phyloP scores from a whole-genome alignment of 2,113 vertebrate genomes.

The Tiliqua scincoides region DNA sequence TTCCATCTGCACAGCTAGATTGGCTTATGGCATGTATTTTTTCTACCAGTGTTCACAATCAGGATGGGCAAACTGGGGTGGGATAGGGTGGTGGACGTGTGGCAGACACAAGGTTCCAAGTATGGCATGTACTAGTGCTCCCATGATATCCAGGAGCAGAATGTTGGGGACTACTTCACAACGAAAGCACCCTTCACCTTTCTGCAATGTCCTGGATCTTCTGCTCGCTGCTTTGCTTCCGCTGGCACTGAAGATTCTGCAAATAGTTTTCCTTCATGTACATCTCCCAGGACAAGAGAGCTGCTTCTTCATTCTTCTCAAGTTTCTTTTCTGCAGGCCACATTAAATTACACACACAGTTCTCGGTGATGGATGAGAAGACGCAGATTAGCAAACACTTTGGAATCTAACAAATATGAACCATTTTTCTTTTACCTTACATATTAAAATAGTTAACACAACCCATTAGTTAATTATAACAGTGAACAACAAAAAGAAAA shows the following conservation, averaged over 20 bases:
- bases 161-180: background rate
- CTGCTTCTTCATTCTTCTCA: conserved; percentile 82
- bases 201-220: conserved; percentile 83
- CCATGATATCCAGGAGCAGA: background rate
- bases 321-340: conserved; percentile 79
- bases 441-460: background rate
- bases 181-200: conserved; percentile 73
- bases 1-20: background rate
- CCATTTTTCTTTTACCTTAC: too few species aligned
- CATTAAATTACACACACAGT: background rate
- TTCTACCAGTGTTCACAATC: background rate
- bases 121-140: background rate
- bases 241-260: conserved; percentile 75
- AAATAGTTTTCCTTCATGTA: conserved; percentile 92
- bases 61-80: background rate
- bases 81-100: too few species aligned
- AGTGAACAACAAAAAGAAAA: too few species aligned
- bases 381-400: background rate
- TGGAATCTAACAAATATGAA: background rate
- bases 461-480: background rate
- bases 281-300: conserved; percentile 90
- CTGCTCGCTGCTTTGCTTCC: conserved; percentile 80
- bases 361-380: background rate
- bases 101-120: background rate
- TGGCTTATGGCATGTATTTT: background rate